Conservation (phyloP, 2,888 invertebrate species). For the Prosapia bicincta region DNA sequence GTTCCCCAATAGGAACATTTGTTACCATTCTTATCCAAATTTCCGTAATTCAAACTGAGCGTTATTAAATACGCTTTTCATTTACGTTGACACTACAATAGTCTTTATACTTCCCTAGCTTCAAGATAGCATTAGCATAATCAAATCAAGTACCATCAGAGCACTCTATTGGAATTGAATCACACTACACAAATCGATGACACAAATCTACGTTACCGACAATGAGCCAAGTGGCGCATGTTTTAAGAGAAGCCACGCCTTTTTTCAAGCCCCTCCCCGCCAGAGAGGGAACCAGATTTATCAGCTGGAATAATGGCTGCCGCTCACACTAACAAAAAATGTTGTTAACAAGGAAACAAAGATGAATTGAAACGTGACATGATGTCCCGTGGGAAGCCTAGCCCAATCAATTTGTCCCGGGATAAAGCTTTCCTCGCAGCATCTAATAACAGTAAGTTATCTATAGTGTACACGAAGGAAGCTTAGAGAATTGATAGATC, state of each 20-base stretch:
- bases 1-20: not conserved
- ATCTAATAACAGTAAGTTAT: not conserved
- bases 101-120: not conserved
- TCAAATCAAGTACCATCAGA: conserved; percentile 18
- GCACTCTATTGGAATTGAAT: conserved; percentile 20
- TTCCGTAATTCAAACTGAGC: not conserved
- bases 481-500: too few species aligned
- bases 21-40: not conserved
- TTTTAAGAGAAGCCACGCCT: not conserved
- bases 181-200: not conserved
- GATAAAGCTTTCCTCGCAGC: not conserved
- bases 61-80: not conserved
- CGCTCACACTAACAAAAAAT: conserved; percentile 9
- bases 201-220: conserved; percentile 21
- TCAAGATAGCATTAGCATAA: conserved; percentile 22
- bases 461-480: not conserved
- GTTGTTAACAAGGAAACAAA: conserved; percentile 30
- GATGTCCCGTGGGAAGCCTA: conserved; percentile 10
- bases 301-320: conserved; percentile 27
- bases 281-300: conserved; percentile 2
- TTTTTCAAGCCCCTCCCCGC: not conserved
- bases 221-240: conserved; percentile 8
- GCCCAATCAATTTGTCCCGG: conserved; percentile 2
- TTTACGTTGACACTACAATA: not conserved
- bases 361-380: conserved; percentile 30